These are phyloP conservation scores for Nemoura dubitans DNA, from an alignment of 2,888 invertebrate genomes.

Conservation along the genomic window DNA sequence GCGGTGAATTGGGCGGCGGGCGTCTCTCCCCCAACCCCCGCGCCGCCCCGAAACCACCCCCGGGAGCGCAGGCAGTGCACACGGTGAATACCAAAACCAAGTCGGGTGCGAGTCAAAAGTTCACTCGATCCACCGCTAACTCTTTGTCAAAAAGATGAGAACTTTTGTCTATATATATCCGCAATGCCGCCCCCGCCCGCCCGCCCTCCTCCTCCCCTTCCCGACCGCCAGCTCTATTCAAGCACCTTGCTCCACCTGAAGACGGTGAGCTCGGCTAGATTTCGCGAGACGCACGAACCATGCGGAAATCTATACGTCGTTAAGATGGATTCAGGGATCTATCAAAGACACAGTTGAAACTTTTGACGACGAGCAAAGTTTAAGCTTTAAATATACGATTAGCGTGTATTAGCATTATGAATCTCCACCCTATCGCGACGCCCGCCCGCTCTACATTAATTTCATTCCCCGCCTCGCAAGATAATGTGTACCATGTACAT, in stretches of 20 bases:
- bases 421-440: background rate
- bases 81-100: conserved; percentile 35
- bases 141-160: conserved; percentile 34
- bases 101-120: conserved; percentile 31
- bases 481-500: too few species aligned
- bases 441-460: background rate
- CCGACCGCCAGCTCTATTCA: conserved; percentile 9
- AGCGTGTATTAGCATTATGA: conserved; percentile 4
- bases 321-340: background rate
- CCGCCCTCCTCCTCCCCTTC: background rate
- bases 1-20: background rate
- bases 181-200: background rate
- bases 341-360: background rate
- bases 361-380: background rate
- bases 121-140: conserved; percentile 8
- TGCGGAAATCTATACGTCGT: background rate
- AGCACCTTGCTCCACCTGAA: background rate
- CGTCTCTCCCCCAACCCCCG: background rate
- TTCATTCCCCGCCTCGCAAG: background rate
- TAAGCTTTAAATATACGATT: background rate
- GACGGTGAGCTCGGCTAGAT: background rate
- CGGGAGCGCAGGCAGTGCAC: conserved; percentile 16
- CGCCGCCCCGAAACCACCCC: background rate
- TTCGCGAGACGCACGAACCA: background rate
- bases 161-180: conserved; percentile 36